Conservation (phyloP, 2,888 invertebrate species). For the Hypomecis punctinalis region DNA sequence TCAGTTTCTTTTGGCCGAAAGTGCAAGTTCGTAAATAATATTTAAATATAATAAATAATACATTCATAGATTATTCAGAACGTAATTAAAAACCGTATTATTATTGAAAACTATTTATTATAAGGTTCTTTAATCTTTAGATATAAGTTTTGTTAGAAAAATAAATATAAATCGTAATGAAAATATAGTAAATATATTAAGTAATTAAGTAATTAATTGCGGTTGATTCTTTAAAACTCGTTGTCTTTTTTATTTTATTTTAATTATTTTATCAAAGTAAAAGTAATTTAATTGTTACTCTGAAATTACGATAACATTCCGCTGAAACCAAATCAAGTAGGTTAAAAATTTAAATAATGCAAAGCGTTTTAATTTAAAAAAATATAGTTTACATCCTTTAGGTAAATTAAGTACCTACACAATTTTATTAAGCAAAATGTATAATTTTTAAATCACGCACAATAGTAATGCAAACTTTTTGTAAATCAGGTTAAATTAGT, state of each 20-base stretch:
- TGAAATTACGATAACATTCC: slow-evolving; percentile 65
- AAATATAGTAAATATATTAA: not conserved
- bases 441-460: not conserved
- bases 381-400: not conserved
- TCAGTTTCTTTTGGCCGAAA: slow-evolving; percentile 48
- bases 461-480: slow-evolving; percentile 1
- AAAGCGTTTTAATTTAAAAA: slow-evolving; percentile 14
- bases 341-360: slow-evolving; percentile 20
- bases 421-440: not conserved
- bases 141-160: not conserved
- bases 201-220: not conserved
- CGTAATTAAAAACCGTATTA: not conserved
- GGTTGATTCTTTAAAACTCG: not conserved
- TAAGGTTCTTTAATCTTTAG: not conserved
- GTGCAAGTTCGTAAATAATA: slow-evolving; percentile 49
- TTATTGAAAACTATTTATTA: slow-evolving; percentile 4
- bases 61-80: slow-evolving; percentile 15
- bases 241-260: not conserved
- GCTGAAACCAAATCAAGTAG: slow-evolving; percentile 50
- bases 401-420: not conserved
- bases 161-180: not conserved
- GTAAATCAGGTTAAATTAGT: not conserved
- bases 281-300: slow-evolving; percentile 1
- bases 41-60: slow-evolving; percentile 17
- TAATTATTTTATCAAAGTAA: slow-evolving; percentile 6